phyloP scores from a whole-genome alignment of 2,888 invertebrate genomes.

The Liodrosophila aerea region DNA sequence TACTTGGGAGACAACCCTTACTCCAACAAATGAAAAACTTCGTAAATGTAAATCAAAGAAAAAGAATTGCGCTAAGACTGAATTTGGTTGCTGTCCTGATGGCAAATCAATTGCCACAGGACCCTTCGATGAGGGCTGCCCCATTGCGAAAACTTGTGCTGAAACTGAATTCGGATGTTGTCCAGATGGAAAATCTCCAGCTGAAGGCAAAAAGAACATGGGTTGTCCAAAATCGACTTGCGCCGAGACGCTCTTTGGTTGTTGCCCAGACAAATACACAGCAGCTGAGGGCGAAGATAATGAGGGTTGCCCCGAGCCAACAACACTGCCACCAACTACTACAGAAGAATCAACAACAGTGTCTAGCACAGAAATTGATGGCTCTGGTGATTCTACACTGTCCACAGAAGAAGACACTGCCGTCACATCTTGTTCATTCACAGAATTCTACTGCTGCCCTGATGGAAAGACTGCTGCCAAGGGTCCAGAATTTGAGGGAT shows the following conservation, averaged over 20 bases:
- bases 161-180: slow-evolving; percentile 92
- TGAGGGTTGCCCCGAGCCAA: slow-evolving; percentile 89
- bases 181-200: slow-evolving; percentile 90
- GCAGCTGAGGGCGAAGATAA: slow-evolving; percentile 89
- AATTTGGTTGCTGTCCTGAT: slow-evolving; percentile 94
- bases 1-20: slow-evolving; percentile 83
- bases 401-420: slow-evolving; percentile 48
- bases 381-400: slow-evolving; percentile 48
- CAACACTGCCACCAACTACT: slow-evolving; percentile 83
- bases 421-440: slow-evolving; percentile 82
- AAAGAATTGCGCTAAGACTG: slow-evolving; percentile 85
- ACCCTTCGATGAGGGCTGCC: slow-evolving; percentile 91
- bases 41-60: slow-evolving; percentile 85
- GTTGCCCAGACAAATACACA: slow-evolving; percentile 91
- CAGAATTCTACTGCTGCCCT: slow-evolving; percentile 86
- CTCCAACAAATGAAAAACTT: slow-evolving; percentile 82
- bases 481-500: slow-evolving; percentile 83
- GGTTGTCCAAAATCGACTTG: slow-evolving; percentile 91
- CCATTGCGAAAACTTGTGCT: slow-evolving; percentile 88
- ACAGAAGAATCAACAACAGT: slow-evolving; percentile 43
- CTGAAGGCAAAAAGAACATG: slow-evolving; percentile 86
- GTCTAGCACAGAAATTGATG: slow-evolving; percentile 53
- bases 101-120: slow-evolving; percentile 89
- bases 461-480: slow-evolving; percentile 87
- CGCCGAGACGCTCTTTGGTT: slow-evolving; percentile 91